These are phyloP conservation scores for Dryobates pubescens DNA, from an alignment of 2,797 vertebrate genomes.

Conservation along the genomic window DNA sequence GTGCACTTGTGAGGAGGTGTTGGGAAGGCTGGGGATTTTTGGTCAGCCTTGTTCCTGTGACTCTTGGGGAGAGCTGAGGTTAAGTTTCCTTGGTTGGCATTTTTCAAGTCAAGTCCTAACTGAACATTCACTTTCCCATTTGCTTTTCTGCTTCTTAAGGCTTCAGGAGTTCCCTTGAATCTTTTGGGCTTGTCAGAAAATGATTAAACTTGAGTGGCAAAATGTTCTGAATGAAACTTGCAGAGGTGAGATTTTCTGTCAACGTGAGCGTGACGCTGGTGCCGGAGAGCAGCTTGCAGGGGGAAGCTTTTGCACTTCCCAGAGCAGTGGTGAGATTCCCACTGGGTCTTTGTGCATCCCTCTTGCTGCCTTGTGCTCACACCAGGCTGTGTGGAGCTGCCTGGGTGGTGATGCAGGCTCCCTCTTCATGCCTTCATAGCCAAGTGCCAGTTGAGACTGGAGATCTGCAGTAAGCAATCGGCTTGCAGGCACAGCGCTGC, in stretches of 20 bases:
- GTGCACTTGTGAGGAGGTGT: accelerated
- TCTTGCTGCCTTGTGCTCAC: accelerated
- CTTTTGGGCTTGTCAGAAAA: background rate
- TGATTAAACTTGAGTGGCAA: background rate
- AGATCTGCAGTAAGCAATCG: background rate
- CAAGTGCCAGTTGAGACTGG: accelerated
- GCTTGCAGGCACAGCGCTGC: background rate
- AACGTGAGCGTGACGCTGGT: background rate
- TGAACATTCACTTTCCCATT: background rate
- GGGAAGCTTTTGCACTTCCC: background rate
- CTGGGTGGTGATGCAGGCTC: background rate
- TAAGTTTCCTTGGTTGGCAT: background rate
- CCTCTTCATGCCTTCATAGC: accelerated
- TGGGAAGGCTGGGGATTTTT: background rate
- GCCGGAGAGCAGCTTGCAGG: background rate
- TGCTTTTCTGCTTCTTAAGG: background rate
- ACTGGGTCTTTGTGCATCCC: accelerated
- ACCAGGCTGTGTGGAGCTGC: background rate
- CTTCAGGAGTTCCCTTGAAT: background rate
- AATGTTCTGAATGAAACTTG: background rate
- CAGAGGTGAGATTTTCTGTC: background rate
- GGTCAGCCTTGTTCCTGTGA: background rate
- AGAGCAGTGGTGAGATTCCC: accelerated
- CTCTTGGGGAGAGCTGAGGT: background rate
- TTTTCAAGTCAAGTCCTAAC: background rate